Percentiles rank a stretch among this genome's conserved stretches.
phyloP scores from a whole-genome alignment of 2,888 invertebrate genomes.

The Gnatocerus cornutus region DNA sequence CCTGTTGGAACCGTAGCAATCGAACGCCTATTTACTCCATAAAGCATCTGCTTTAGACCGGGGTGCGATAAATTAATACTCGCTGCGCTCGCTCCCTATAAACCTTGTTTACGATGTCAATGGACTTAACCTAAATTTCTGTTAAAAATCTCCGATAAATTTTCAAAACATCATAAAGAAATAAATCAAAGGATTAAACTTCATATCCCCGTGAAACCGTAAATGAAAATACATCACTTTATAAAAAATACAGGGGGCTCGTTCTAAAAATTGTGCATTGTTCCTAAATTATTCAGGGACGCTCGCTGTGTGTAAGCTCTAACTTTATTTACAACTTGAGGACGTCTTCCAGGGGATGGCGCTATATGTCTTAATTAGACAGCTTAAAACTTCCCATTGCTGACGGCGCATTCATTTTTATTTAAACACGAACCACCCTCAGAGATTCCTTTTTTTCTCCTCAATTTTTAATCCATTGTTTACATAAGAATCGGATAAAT shows the following conservation, averaged over 20 bases:
- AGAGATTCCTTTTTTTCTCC: no score
- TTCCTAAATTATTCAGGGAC: conserved; percentile 30
- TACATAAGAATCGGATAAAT: not conserved
- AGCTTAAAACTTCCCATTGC: conserved; percentile 2
- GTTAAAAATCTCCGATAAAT: conserved; percentile 10
- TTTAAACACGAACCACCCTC: no score
- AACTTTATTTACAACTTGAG: conserved; percentile 26
- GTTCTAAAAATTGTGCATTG: conserved; percentile 26
- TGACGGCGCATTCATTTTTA: no score
- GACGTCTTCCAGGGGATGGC: not conserved
- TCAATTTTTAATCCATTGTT: no score
- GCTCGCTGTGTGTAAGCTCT: not conserved
- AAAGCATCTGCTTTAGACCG: conserved; percentile 5
- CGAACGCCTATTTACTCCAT: conserved; percentile 1
- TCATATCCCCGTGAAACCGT: conserved; percentile 20
- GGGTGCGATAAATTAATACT: conserved; percentile 3
- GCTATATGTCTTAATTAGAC: conserved; percentile 4
- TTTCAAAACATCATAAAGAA: conserved; percentile 12
- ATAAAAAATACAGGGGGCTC: conserved; percentile 2
- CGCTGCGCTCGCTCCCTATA: not conserved
- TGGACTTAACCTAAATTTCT: no score
- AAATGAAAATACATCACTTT: conserved; percentile 22
- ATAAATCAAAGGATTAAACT: conserved; percentile 14
- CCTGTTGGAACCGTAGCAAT: conserved; percentile 1
- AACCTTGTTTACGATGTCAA: conserved; percentile 9